Conservation (phyloP, 2,888 invertebrate species). For the Brachyopa scutellaris region DNA sequence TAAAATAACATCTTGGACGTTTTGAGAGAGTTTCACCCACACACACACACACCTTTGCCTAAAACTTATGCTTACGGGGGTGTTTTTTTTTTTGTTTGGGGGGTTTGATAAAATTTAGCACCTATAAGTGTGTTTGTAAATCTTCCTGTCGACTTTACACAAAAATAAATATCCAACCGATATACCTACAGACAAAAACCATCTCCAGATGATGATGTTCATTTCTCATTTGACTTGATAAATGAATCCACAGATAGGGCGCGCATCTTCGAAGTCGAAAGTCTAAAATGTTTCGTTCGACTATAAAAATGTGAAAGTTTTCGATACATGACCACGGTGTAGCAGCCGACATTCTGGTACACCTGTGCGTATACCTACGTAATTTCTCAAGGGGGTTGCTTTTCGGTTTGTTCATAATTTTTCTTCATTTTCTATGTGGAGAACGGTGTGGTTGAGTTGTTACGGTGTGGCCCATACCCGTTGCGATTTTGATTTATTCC, state of each 20-base stretch:
- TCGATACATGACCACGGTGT: conserved; percentile 44
- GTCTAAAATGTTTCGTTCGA: conserved; percentile 48
- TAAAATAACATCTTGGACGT: conserved; percentile 54
- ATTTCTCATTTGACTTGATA: conserved; percentile 72
- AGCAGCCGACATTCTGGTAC: not conserved
- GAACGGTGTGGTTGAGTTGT: not conserved
- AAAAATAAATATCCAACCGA: conserved; percentile 62
- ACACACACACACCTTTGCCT: too few relatives aligned
- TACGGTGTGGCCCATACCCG: not conserved
- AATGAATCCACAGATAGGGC: conserved; percentile 61
- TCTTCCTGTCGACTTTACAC: conserved; percentile 31
- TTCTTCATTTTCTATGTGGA: conserved; percentile 33
- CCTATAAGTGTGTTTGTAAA: conserved; percentile 4
- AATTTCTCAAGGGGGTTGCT: conserved; percentile 65
- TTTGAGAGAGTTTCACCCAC: conserved; percentile 42
- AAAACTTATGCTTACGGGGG: conserved; percentile 40
- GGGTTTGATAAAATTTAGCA: conserved; percentile 36
- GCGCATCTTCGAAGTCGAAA: conserved; percentile 45
- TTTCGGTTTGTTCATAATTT: conserved; percentile 56
- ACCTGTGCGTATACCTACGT: conserved; percentile 65
- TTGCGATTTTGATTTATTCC: conserved; percentile 67
- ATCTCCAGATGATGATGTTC: conserved; percentile 69
- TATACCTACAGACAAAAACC: conserved; percentile 10
- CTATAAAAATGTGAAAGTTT: conserved; percentile 64
- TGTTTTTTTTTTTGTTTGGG: not conserved